Base-by-base conservation (phyloP, 2,113 vertebrate species). In the Butorides virescens region DNA sequence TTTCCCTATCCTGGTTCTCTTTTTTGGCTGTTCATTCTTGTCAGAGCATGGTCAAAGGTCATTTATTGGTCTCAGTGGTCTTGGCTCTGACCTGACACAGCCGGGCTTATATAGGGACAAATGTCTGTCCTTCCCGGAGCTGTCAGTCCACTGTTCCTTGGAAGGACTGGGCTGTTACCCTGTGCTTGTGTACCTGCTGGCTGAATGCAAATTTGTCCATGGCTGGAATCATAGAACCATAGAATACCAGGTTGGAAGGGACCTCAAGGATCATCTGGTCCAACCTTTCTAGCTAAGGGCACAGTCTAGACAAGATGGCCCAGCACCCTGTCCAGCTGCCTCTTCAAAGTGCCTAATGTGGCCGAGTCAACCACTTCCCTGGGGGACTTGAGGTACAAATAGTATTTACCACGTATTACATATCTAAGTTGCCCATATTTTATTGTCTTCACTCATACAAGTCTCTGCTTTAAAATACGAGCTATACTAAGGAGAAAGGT, bases 151-250 rank as follows among this genome's bases (percentile, higher is more conserved):
- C 26, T 25, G 62, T 18, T 80, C 11, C 58, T 25, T 11, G 23
- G 72, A 23, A 68, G 39, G 27, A n/a, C 27, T 7, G 18, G 14
- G 17, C 68, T 32, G 18, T 36, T 34, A 0, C 1, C 37, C 72
- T 17, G 18, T 56, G 34, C 46, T 27, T 39, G 30, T 19, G 13
- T 21, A 5, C 39, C 44, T 15, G 0, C 11, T 3, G 2, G 7
- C 66, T 22, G 9, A 10, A 34, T 3, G 39, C n/a, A 62, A 78
- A 36, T 8, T 49, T 9, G 22, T 32, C 66, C 36, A 0, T 42
- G 73, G 34, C 58, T 58, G 39, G 42, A 15, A 44, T 44, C 42
- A 44, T 14, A 42, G 42, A 42, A 42, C 14, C 42, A 42, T 44
- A 15, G 42, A 44, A 44, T 44, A 15, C 42, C 42, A 44, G 42